These are phyloP conservation scores for Porites lutea DNA, from an alignment of 64 coral and sea anemone genomes.

Conservation along the genomic window DNA sequence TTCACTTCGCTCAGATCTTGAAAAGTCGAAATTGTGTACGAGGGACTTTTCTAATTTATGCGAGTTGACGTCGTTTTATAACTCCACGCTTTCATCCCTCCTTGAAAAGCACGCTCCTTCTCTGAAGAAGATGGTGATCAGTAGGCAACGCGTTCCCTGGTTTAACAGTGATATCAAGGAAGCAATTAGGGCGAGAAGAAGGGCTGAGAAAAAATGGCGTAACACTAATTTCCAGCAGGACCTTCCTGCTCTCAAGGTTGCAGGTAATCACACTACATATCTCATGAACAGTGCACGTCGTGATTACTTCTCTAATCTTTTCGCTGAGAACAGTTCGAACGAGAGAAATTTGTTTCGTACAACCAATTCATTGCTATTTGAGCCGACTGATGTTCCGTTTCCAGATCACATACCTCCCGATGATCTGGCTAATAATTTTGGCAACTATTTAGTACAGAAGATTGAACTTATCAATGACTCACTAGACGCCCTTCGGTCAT, in stretches of 20 bases:
- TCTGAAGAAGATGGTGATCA: conserved; percentile 38
- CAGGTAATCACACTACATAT: conserved; percentile 26
- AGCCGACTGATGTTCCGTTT: neutral
- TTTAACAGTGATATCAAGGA: conserved; percentile 62
- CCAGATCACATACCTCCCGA: conserved; percentile 17
- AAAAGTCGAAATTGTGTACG: conserved; percentile 46
- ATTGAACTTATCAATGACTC: conserved; percentile 18
- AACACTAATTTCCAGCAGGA: conserved; percentile 18
- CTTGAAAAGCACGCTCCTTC: conserved; percentile 27
- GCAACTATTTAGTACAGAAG: conserved; percentile 48
- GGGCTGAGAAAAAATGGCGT: conserved; percentile 41
- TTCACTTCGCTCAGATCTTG: conserved; percentile 7
- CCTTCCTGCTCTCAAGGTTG: conserved; percentile 12
- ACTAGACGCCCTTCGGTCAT: conserved; percentile 1
- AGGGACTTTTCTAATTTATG: conserved; percentile 1
- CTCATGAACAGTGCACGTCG: conserved; percentile 37
- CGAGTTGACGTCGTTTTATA: conserved; percentile 16
- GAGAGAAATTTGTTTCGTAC: conserved; percentile 37
- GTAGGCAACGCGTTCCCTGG: conserved; percentile 52
- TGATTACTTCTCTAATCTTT: conserved; percentile 47
- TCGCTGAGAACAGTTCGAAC: conserved; percentile 39
- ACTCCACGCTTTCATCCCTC: conserved; percentile 30
- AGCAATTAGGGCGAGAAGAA: conserved; percentile 22
- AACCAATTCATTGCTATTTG: conserved; percentile 25
- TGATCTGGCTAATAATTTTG: conserved; percentile 38